These are phyloP conservation scores for Drosophila barbarae DNA, from an alignment of 2,888 invertebrate species.

Conservation along the genomic window DNA sequence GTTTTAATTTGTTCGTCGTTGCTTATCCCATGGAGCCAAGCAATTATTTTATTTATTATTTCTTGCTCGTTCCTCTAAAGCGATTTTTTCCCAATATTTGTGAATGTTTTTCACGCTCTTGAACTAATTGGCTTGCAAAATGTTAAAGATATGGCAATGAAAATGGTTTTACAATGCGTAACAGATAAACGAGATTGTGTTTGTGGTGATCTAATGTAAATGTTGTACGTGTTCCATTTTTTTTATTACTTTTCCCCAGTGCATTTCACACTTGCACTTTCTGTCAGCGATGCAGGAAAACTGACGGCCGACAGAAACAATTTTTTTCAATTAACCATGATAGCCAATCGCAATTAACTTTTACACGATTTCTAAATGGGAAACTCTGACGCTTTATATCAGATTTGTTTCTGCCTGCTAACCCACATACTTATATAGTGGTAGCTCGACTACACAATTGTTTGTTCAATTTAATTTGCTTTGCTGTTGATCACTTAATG, in stretches of 20 bases:
- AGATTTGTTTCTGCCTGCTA: slow-evolving; percentile 41
- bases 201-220: slow-evolving; percentile 11
- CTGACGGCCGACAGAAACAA: slow-evolving; percentile 40
- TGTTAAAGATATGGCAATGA: slow-evolving; percentile 57
- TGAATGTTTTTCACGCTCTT: slow-evolving; percentile 62
- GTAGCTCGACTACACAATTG: slow-evolving; percentile 17
- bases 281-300: slow-evolving; percentile 37
- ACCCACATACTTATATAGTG: slow-evolving; percentile 59
- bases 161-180: slow-evolving; percentile 40
- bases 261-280: slow-evolving; percentile 61
- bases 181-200: slow-evolving; percentile 17
- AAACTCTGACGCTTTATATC: slow-evolving; percentile 39
- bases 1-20: slow-evolving; percentile 65
- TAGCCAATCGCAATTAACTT: slow-evolving; percentile 64
- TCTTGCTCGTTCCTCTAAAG: slow-evolving; percentile 45
- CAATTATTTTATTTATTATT: slow-evolving; percentile 33
- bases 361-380: slow-evolving; percentile 69
- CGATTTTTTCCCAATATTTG: slow-evolving; percentile 36
- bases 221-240: slow-evolving; percentile 10
- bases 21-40: slow-evolving; percentile 38
- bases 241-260: slow-evolving; percentile 10
- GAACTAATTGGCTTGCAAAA: slow-evolving; percentile 70
- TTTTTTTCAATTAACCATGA: slow-evolving; percentile 57
- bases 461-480: slow-evolving; percentile 29
- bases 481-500: slow-evolving; percentile 14